Conservation (phyloP, 2,113 vertebrate species). For the Myiagra hebetior region DNA sequence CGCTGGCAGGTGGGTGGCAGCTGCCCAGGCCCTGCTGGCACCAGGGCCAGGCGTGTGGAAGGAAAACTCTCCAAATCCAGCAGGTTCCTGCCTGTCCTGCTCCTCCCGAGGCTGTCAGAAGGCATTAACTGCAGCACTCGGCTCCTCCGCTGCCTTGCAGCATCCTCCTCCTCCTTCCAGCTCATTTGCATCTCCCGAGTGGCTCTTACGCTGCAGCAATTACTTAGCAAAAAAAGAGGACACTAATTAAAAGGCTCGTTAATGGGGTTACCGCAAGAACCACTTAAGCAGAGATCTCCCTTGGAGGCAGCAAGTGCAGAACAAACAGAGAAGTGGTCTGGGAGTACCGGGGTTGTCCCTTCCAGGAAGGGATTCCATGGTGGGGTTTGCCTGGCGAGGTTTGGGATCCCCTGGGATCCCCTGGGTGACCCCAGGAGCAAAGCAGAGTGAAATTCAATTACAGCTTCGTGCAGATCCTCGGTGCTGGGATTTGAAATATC, state of each 20-base stretch:
- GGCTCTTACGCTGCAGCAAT: not conserved
- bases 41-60: not conserved
- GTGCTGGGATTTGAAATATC: not conserved
- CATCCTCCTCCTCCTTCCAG: not conserved
- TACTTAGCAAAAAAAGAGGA: not conserved
- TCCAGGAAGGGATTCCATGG: not conserved
- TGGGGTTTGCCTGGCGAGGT: not conserved
- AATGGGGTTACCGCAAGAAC: not conserved
- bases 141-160: not conserved
- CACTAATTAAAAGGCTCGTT: slow-evolving; percentile 34
- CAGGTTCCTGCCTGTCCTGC: not conserved
- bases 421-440: not conserved
- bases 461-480: not conserved
- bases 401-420: not conserved
- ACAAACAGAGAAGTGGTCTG: not conserved
- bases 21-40: not conserved
- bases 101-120: not conserved
- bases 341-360: not conserved
- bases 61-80: rapidly evolving
- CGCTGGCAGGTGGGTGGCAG: not conserved
- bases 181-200: not conserved
- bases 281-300: not conserved
- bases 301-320: not conserved
- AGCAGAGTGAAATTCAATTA: not conserved
- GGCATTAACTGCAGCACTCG: rapidly evolving